Conservation (phyloP, 2,888 invertebrate genomes). For the Teleiodes luculella region DNA sequence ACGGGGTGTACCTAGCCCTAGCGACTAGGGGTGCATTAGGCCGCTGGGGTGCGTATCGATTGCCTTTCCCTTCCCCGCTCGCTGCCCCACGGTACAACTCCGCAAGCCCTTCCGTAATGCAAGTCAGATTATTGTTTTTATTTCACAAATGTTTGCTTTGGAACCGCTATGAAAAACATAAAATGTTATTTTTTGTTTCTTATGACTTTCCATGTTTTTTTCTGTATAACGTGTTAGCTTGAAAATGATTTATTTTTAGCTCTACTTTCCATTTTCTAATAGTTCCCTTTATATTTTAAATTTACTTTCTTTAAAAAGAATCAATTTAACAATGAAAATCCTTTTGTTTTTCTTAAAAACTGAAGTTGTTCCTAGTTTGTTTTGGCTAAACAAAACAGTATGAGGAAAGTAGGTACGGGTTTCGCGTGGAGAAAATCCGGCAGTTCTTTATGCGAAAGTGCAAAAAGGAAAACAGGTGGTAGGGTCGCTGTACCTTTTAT, state of each 20-base stretch:
- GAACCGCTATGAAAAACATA: not conserved
- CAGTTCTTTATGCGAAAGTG: not conserved
- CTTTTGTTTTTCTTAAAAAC: not conserved
- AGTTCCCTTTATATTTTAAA: too few relatives aligned
- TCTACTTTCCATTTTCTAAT: too few relatives aligned
- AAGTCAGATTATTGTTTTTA: slow-evolving; percentile 49
- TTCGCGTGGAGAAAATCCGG: not conserved
- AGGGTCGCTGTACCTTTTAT: slow-evolving; percentile 9
- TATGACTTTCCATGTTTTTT: not conserved
- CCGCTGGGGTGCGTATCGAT: slow-evolving; percentile 73
- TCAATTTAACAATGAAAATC: too few relatives aligned
- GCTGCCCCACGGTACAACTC: slow-evolving; percentile 43
- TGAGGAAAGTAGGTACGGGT: not conserved
- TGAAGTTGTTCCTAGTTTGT: not conserved
- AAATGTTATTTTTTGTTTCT: not conserved
- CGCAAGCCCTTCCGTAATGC: slow-evolving; percentile 61
- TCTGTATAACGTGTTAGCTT: too few relatives aligned
- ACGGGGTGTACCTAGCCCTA: not conserved
- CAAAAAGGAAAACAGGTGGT: not conserved
- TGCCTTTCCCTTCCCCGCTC: slow-evolving; percentile 42
- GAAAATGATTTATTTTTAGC: too few relatives aligned
- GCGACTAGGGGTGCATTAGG: slow-evolving; percentile 60
- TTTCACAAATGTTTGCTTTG: slow-evolving; percentile 31
- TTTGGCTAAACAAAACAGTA: not conserved
- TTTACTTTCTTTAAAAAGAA: not conserved